Percentiles rank a stretch among this genome's conserved stretches.
phyloP scores from a whole-genome alignment of 2,113 vertebrate genomes.

The Pampusana beccarii region DNA sequence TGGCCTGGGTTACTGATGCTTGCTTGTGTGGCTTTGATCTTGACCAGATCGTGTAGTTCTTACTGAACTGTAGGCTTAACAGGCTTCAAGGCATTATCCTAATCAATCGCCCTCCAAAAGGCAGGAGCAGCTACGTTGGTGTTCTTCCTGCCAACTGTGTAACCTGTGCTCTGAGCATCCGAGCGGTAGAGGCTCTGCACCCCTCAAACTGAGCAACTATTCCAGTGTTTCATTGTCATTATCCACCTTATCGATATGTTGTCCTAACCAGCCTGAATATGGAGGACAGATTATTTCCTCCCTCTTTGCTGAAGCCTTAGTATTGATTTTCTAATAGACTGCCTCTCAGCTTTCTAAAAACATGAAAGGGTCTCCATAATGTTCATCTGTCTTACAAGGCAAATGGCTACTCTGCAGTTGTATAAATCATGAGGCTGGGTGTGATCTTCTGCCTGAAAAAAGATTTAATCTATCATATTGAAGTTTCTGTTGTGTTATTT shows the following conservation, averaged over 20 bases:
- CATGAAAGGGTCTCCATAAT: not conserved
- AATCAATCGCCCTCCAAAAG: not conserved
- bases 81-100: not conserved
- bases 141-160: not conserved
- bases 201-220: not conserved
- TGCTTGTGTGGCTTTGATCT: not conserved
- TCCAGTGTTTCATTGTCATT: not conserved
- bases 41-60: not conserved
- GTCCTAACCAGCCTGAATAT: not conserved
- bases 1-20: not conserved
- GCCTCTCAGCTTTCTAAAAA: slow-evolving; percentile 9
- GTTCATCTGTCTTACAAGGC: not conserved
- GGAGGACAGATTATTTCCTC: not conserved
- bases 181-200: not conserved
- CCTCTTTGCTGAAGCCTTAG: not conserved
- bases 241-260: not conserved
- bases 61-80: not conserved
- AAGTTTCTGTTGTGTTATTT: slow-evolving; percentile 11
- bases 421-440: not conserved
- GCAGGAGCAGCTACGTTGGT: not conserved
- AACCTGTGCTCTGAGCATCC: not conserved
- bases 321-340: not conserved
- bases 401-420: not conserved
- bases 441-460: not conserved
- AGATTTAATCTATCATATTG: not conserved